Evolutionary conservation across 2,888 invertebrate species (phyloP).

Genomic region (Stomorhina lunata): DNA sequence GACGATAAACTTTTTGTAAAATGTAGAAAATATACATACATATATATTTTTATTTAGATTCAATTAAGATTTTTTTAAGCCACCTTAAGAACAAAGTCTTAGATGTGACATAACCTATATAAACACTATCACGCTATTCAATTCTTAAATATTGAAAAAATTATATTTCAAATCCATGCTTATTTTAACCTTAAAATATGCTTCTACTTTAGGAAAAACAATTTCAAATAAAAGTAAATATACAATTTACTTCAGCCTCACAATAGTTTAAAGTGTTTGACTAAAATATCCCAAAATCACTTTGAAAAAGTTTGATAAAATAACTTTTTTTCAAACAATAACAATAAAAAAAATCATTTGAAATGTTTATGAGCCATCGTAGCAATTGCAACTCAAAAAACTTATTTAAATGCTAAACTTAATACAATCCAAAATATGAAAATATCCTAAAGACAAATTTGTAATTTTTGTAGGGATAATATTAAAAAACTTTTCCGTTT

Average conservation of each 20-base stretch:
- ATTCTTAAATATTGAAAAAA: no score
- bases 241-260: not conserved
- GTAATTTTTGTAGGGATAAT: not conserved
- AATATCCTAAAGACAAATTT: conserved; percentile 24
- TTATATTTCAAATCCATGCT: no score
- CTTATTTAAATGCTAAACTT: not conserved
- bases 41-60: not conserved
- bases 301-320: conserved; percentile 37
- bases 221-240: not conserved
- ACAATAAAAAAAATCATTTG: conserved; percentile 45
- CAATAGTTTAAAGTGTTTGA: conserved; percentile 66
- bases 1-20: no score
- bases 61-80: not conserved
- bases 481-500: no score
- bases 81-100: no score
- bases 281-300: conserved; percentile 56
- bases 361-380: conserved; percentile 55
- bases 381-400: conserved; percentile 30
- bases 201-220: no score
- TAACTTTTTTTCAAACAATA: conserved; percentile 24
- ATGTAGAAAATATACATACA: not conserved
- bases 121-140: not conserved
- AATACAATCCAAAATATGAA: conserved; percentile 2
- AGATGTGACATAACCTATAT: no score
- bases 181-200: no score